Conservation (phyloP, 1,140 invertebrate genomes). For the Drosophila mayri region DNA sequence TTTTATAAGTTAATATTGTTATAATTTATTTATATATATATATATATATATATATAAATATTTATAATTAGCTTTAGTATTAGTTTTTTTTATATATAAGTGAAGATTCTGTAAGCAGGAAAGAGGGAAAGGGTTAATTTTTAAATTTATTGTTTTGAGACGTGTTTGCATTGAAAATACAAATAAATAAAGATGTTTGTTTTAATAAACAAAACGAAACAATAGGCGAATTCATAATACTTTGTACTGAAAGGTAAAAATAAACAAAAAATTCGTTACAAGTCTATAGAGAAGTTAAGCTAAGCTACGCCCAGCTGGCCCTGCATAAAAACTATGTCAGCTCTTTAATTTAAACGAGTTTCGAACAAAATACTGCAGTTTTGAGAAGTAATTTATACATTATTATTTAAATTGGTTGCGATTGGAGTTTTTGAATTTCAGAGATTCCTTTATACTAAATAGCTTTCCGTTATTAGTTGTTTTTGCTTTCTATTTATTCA, state of each 20-base stretch:
- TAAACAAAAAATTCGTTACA: constrained; percentile 26
- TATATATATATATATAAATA: constrained; percentile 36
- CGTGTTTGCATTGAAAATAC: constrained; percentile 52
- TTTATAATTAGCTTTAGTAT: constrained; percentile 12
- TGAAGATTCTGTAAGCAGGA: constrained; percentile 45
- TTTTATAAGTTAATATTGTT: constrained; percentile 50
- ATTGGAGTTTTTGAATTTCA: constrained; percentile 10
- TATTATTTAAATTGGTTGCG: constrained; percentile 28
- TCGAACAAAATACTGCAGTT: constrained; percentile 65
- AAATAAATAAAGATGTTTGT: constrained; percentile 37
- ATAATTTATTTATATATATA: constrained; percentile 36
- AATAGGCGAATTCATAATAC: constrained; percentile 56
- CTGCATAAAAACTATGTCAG: constrained; percentile 6
- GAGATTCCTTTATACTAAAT: constrained; percentile 33
- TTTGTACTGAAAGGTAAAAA: constrained; percentile 77
- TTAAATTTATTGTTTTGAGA: constrained; percentile 45
- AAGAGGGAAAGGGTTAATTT: constrained; percentile 12
- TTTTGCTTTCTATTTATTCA: constrained; percentile 37
- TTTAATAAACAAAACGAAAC: constrained; percentile 45
- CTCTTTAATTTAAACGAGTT: constrained; percentile 24
- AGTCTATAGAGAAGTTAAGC: constrained; percentile 33
- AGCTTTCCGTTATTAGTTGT: constrained; percentile 18
- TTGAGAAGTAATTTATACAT: constrained; percentile 38
- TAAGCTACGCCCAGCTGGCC: constrained; percentile 31
- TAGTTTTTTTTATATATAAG: constrained; percentile 2